Evolutionary conservation across 2,888 invertebrate species (phyloP), one percentile per base, ranked within the genome.

Genomic region (Exephanes ischioxanthus): DNA sequence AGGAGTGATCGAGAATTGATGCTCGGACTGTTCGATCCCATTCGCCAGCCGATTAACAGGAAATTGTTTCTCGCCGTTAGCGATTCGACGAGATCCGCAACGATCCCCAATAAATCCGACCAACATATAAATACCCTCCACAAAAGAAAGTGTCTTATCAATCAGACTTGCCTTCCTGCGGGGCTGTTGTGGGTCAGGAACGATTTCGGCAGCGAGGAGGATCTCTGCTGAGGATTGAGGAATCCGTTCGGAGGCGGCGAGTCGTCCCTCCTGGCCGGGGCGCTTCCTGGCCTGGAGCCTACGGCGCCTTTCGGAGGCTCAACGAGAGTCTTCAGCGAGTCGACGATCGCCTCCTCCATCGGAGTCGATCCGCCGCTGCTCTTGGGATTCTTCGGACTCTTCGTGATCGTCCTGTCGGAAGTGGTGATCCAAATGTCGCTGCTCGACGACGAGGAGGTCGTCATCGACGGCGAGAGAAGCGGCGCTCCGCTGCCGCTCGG

Each of bases 361-460:
- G 95, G 95, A 3, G 95, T 95, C 26, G 95, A 95, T 0, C 94
- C 94, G 0, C 94, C 95, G 53, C 95, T 95, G 87, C 94, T 94
- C 87, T 95, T 95, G 0, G 92, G 93, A 86, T 94, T 94, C 82
- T 94, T 93, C 45, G 95, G 94, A 88, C 94, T 94, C 84, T 94
- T 95, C 22, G 94, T 94, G 19, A 94, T 92, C 3, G 95, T 95
- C n/a, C 94, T 92, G 87, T 95, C 95, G 9, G 95, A 95, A 3
- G 95, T 94, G 16, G 95, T 95, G 79, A 95, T 92, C 95, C 95
- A 95, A 71, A 95, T 94, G 81, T 95, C 95, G 89, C 95, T 95
- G 86, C 95, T 95, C 22, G 95, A 95, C 0, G 95, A 95, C 0
- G 95, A 95, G 11, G 95, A 95, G 1, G 95, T 95, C 5, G 94